These are phyloP conservation scores for Malthinus flaveolus DNA, from an alignment of 2,888 invertebrate species.

Conservation along the genomic window DNA sequence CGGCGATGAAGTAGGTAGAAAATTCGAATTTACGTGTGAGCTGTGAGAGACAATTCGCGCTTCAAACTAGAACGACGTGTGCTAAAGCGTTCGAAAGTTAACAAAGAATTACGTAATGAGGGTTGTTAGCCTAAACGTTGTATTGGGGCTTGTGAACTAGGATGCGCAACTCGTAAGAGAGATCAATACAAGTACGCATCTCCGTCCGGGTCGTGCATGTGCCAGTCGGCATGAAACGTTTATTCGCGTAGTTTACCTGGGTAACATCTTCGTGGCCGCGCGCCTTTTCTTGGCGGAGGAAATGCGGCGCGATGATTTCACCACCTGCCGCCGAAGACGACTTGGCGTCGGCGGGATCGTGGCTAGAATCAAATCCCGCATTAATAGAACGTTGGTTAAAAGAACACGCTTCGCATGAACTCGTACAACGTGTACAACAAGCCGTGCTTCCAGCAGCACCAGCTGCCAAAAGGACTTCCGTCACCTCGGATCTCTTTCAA, in stretches of 20 bases:
- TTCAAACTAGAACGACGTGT: slow-evolving; percentile 28
- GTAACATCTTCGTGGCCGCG: slow-evolving; percentile 46
- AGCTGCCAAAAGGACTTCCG: slow-evolving; percentile 46
- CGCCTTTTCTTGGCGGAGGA: slow-evolving; percentile 36
- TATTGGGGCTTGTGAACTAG: slow-evolving; percentile 30
- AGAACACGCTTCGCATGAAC: slow-evolving; percentile 69
- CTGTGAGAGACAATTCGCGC: slow-evolving; percentile 19
- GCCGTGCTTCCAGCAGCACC: slow-evolving; percentile 45
- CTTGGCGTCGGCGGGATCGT: slow-evolving; percentile 48
- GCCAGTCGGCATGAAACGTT: slow-evolving; percentile 40
- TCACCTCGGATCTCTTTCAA: slow-evolving; percentile 72
- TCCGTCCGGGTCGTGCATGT: slow-evolving; percentile 33
- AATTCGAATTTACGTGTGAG: slow-evolving; percentile 12
- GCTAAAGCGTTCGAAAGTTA: slow-evolving; percentile 34
- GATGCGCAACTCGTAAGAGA: slow-evolving; percentile 35
- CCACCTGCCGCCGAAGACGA: slow-evolving; percentile 50
- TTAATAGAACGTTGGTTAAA: slow-evolving; percentile 76
- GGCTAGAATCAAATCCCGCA: slow-evolving; percentile 66
- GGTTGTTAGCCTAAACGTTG: slow-evolving; percentile 40
- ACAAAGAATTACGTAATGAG: slow-evolving; percentile 40
- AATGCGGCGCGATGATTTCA: slow-evolving; percentile 52
- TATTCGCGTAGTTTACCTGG: slow-evolving; percentile 40
- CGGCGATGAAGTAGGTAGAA: neutral
- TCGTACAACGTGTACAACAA: slow-evolving; percentile 47
- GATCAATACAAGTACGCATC: slow-evolving; percentile 52